Conservation (phyloP, 2,113 vertebrate genomes). For the Stigmatopora nigra region DNA sequence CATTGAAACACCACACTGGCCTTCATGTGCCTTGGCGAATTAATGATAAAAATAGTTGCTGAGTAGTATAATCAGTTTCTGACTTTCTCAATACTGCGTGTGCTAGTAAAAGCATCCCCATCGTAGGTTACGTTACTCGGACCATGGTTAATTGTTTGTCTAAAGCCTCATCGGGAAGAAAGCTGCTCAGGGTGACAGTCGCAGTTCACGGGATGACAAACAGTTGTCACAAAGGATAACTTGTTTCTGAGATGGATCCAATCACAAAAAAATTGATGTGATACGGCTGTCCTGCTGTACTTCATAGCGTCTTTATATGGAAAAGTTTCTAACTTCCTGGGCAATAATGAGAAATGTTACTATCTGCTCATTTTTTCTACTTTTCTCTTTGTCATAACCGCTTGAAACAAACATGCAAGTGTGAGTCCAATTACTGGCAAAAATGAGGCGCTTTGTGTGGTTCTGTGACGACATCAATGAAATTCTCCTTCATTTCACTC, state of each 20-base stretch:
- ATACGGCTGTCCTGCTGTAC: conserved; percentile 27
- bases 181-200: conserved; percentile 63
- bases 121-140: conserved; percentile 20
- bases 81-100: neutral
- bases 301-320: conserved; percentile 10
- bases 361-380: neutral
- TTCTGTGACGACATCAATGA: conserved; percentile 62
- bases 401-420: conserved; percentile 47
- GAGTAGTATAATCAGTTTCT: neutral
- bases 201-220: conserved; percentile 62
- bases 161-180: conserved; percentile 56
- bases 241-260: conserved; percentile 29
- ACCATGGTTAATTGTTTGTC: conserved; percentile 68
- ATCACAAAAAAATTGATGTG: conserved; percentile 42
- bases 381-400: conserved; percentile 23
- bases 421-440: conserved; percentile 54
- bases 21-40: neutral
- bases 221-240: conserved; percentile 64
- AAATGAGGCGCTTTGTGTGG: conserved; percentile 53
- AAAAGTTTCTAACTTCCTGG: conserved; percentile 1
- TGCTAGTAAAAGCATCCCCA: neutral
- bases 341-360: conserved; percentile 5
- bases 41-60: neutral
- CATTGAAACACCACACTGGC: neutral
- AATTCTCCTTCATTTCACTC: conserved; percentile 56